These are phyloP conservation scores for Argyresthia albistria DNA, from an alignment of 2,888 invertebrate species.

Conservation along the genomic window DNA sequence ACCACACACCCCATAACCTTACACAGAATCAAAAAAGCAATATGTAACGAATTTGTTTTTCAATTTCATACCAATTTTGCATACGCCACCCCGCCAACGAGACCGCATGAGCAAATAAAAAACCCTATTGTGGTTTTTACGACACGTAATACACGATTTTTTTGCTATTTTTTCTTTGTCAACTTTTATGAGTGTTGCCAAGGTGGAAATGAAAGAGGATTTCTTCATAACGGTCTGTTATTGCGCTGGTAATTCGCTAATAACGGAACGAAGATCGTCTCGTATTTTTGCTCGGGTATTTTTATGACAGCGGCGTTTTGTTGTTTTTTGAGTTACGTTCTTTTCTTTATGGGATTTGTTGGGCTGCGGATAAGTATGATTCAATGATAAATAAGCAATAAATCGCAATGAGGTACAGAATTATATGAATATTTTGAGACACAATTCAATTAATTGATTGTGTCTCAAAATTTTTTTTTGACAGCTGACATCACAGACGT, in stretches of 20 bases:
- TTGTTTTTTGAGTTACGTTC: not conserved
- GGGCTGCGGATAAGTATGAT: no score
- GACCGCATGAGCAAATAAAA: conserved; percentile 48
- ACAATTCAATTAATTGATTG: no score
- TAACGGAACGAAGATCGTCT: conserved; percentile 23
- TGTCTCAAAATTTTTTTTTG: no score
- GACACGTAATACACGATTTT: conserved; percentile 54
- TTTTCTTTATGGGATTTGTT: no score
- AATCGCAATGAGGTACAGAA: no score
- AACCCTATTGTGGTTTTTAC: conserved; percentile 61
- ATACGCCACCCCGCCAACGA: conserved; percentile 40
- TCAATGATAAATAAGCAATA: no score
- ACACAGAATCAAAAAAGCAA: conserved; percentile 57
- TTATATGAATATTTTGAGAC: no score
- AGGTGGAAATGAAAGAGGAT: conserved; percentile 56
- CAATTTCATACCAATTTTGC: conserved; percentile 72
- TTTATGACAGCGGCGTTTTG: conserved; percentile 14
- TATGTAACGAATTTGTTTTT: conserved; percentile 72
- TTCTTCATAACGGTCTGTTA: conserved; percentile 27
- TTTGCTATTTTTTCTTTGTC: conserved; percentile 22
- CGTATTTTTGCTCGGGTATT: conserved; percentile 17
- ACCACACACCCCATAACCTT: conserved; percentile 10
- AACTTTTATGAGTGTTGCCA: conserved; percentile 38
- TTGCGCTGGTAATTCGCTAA: conserved; percentile 36
- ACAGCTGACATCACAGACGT: no score